Conservation (phyloP, 1,140 invertebrate species). For the Dendrolimus punctatus region DNA sequence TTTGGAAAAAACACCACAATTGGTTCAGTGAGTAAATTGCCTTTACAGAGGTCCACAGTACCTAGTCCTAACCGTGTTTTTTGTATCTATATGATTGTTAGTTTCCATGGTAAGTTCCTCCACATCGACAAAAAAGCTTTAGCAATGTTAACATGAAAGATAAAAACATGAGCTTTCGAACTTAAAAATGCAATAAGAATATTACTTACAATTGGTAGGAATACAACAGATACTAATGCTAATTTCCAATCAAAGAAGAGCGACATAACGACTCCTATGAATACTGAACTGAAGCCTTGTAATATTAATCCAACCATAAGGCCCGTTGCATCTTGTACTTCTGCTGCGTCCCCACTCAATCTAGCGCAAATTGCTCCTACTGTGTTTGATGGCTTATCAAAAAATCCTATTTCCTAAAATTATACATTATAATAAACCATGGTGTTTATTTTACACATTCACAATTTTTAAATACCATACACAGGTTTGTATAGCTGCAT, state of each 20-base stretch:
- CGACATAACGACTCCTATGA: slow-evolving; percentile 79
- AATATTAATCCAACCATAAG: slow-evolving; percentile 84
- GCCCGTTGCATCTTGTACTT: slow-evolving; percentile 90
- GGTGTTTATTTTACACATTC: background rate
- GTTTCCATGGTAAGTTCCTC: no score
- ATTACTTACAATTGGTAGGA: slow-evolving; percentile 81
- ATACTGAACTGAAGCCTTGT: slow-evolving; percentile 83
- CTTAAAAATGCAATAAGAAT: background rate
- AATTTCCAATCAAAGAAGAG: slow-evolving; percentile 88
- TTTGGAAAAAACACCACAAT: no score
- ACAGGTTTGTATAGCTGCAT: no score
- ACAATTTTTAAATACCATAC: no score
- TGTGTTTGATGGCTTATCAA: slow-evolving; percentile 82
- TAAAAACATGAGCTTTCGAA: no score
- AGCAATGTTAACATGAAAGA: no score
- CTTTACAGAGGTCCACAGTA: no score
- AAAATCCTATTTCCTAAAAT: slow-evolving; percentile 85
- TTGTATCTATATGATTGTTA: no score
- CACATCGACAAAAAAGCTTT: no score
- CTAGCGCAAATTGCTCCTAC: slow-evolving; percentile 85
- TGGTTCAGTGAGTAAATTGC: no score
- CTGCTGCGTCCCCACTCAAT: slow-evolving; percentile 84
- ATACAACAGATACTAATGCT: slow-evolving; percentile 82
- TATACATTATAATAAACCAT: background rate
- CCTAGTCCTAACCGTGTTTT: no score